phyloP scores from a whole-genome alignment of 2,888 invertebrate species.

The Erynnis tages region DNA sequence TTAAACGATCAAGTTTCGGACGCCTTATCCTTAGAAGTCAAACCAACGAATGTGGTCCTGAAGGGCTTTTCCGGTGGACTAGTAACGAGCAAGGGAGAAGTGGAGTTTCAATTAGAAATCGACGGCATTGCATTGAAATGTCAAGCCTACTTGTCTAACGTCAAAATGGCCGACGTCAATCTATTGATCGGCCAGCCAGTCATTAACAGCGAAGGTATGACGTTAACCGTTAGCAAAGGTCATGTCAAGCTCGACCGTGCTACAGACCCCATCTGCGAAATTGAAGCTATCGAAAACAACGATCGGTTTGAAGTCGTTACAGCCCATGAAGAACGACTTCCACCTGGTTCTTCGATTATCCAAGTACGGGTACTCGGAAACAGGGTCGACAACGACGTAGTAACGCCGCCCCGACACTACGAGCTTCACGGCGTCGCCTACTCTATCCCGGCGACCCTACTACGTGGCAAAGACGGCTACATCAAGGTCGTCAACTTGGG shows the following conservation, averaged over 20 bases:
- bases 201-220: conserved; percentile 30
- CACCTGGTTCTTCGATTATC: conserved; percentile 33
- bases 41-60: conserved; percentile 11
- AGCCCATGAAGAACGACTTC: conserved; percentile 27
- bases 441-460: conserved; percentile 35
- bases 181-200: conserved; percentile 37
- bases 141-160: conserved; percentile 26
- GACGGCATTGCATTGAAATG: conserved; percentile 28
- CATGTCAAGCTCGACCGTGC: conserved; percentile 12
- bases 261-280: not conserved
- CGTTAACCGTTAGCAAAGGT: conserved; percentile 24
- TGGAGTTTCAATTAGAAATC: conserved; percentile 31
- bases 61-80: conserved; percentile 31
- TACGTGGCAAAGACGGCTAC: conserved; percentile 34
- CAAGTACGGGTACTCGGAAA: conserved; percentile 30
- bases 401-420: conserved; percentile 33
- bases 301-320: conserved; percentile 28
- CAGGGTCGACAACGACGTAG: conserved; percentile 25
- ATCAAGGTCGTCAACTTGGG: conserved; percentile 37
- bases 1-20: conserved; percentile 1
- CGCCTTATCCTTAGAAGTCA: conserved; percentile 11
- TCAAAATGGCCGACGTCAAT: conserved; percentile 30
- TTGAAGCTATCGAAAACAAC: conserved; percentile 22
- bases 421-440: conserved; percentile 34
- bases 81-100: conserved; percentile 29